These are phyloP conservation scores for Habroteleia sp. DNA, from an alignment of 2,888 invertebrate species.

Conservation along the genomic window DNA sequence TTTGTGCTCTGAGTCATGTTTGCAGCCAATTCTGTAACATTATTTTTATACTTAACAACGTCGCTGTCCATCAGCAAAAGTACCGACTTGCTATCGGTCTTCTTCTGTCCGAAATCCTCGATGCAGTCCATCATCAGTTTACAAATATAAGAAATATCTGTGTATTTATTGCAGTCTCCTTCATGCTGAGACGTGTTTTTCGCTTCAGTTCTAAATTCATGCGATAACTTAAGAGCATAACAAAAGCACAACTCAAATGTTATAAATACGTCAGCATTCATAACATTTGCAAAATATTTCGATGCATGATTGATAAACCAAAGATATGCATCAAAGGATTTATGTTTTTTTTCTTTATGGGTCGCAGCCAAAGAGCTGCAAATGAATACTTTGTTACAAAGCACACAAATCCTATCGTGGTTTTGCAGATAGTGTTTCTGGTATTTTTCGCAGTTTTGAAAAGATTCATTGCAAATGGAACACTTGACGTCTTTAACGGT, in stretches of 20 bases:
- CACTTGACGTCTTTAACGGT: slow-evolving; percentile 61
- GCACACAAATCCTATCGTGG: slow-evolving; percentile 69
- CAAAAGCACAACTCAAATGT: slow-evolving; percentile 16
- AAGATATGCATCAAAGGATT: slow-evolving; percentile 67
- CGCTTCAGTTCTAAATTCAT: not conserved
- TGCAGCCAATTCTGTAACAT: slow-evolving; percentile 51
- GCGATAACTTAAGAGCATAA: not conserved
- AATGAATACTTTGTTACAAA: slow-evolving; percentile 68
- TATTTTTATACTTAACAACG: slow-evolving; percentile 52
- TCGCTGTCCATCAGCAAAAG: slow-evolving; percentile 62
- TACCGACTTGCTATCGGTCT: slow-evolving; percentile 50
- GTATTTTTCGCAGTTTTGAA: slow-evolving; percentile 60
- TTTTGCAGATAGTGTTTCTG: slow-evolving; percentile 66
- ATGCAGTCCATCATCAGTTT: slow-evolving; percentile 22
- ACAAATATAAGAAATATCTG: not conserved
- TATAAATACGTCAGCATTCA: not conserved
- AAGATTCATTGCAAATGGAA: slow-evolving; percentile 57
- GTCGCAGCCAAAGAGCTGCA: slow-evolving; percentile 63
- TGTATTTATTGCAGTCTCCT: slow-evolving; percentile 3
- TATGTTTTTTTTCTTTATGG: slow-evolving; percentile 68
- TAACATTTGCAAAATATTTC: slow-evolving; percentile 19
- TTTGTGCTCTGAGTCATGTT: not conserved
- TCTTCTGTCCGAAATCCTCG: slow-evolving; percentile 38
- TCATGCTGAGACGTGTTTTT: too few species aligned
- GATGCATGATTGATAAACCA: slow-evolving; percentile 62